Base-by-base conservation (phyloP, 2,113 vertebrate species). In the Salminus brasiliensis region DNA sequence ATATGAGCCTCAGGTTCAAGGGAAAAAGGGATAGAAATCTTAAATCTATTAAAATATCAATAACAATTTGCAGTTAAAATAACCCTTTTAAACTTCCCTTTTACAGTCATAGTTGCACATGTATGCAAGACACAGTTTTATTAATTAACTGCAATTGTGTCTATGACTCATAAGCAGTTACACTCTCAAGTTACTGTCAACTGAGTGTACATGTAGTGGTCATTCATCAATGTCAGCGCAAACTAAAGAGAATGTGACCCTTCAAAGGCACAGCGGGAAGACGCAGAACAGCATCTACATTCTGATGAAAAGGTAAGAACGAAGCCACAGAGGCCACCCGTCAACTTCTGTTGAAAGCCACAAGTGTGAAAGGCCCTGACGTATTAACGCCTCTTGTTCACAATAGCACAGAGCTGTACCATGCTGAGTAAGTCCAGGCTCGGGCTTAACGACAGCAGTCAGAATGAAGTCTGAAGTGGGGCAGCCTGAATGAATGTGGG, bases 201-300 rank as follows among this genome's bases (percentile, higher is more conserved):
- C 27, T 9, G 32, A 23, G 21, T 30, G 45, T 36, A 43, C 59
- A 66, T 23, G 60, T 49, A 76, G 45, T 29, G 57, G 65, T 21
- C 45, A 23, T 66, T 76, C 74, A 76, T 76, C 65, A 65, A 66
- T 75, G 60, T 29, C 73, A 13, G 23, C 27, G 18, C 59, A 52
- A 30, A 43, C 63, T 53, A 66, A 76, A 66, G 74, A 53, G 39
- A n/a, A 13, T 52, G 25, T 25, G 16, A 25, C 55, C 27, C 55
- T 62, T 29, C 25, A 32, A 41, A n/a, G 55, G 23, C 27, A n/a
- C 55, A 57, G 34, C 29, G 49, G 27, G 27, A 74, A 60, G 15
- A 60, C 30, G 36, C 34, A 29, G 16, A 55, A 55, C 52, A 55
- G 39, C n/a, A 59, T 57, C 25, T 59, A 41, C 32, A 39, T 23